Evolutionary conservation across 2,888 invertebrate genomes (phyloP).

Genomic region (Synanthedon tipuliformis): DNA sequence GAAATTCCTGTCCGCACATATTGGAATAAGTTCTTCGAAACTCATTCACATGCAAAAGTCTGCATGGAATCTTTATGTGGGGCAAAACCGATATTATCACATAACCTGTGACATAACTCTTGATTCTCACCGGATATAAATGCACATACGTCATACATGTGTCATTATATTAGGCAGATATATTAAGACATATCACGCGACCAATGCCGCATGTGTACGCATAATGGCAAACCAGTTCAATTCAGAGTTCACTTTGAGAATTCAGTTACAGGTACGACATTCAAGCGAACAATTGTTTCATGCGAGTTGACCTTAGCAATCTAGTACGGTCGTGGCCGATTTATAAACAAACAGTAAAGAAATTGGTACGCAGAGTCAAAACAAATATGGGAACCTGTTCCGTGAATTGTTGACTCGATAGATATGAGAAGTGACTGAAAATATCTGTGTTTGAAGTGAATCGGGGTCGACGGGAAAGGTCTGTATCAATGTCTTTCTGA

Average conservation of each 20-base stretch:
- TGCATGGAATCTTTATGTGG: no score
- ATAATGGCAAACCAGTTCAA: constrained; percentile 47
- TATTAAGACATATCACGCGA: constrained; percentile 32
- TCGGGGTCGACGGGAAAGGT: constrained; percentile 18
- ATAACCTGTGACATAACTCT: no score
- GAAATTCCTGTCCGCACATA: no score
- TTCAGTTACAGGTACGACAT: constrained; percentile 47
- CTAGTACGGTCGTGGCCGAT: constrained; percentile 12
- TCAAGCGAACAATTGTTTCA: constrained; percentile 22
- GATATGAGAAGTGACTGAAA: constrained; percentile 2
- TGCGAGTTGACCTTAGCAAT: constrained; percentile 19
- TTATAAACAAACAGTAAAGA: constrained; percentile 17
- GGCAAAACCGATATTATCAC: no score
- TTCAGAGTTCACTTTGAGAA: constrained; percentile 47
- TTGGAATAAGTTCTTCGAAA: no score
- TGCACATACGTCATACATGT: no score
- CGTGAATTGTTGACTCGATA: constrained; percentile 6
- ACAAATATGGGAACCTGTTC: constrained; percentile 4
- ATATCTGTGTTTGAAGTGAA: constrained; percentile 6
- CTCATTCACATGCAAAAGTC: no score
- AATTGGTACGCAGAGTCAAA: constrained; percentile 1
- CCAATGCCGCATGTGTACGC: constrained; percentile 32
- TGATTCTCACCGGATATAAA: no score
- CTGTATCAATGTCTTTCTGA: constrained; percentile 3
- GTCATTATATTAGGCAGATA: background rate